Evolutionary conservation across 2,888 invertebrate species (phyloP).

Genomic region (Silvanus unidentatus): DNA sequence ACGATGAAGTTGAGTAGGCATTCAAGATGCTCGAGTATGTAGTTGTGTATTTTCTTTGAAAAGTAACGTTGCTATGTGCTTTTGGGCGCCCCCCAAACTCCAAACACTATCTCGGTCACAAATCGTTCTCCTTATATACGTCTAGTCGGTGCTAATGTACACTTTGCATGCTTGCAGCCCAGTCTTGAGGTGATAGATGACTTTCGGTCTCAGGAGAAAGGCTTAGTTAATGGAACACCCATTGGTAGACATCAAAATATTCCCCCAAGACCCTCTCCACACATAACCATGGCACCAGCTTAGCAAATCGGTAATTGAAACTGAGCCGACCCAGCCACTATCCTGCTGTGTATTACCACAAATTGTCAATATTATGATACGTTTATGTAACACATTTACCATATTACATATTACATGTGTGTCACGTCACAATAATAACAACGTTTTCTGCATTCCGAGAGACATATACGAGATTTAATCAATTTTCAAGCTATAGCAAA

Average conservation of each 20-base stretch:
- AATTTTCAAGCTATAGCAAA: neutral
- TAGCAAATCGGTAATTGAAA: constrained; percentile 28
- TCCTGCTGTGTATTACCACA: constrained; percentile 22
- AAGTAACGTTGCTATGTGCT: constrained; percentile 6
- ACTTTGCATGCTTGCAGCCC: constrained; percentile 36
- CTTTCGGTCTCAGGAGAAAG: constrained; percentile 27
- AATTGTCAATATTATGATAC: constrained; percentile 24
- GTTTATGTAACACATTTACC: constrained; percentile 15
- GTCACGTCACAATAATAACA: neutral
- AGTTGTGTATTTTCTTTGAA: constrained; percentile 3
- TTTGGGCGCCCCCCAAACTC: too few relatives aligned
- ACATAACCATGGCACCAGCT: neutral
- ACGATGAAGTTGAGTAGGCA: neutral
- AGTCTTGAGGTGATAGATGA: constrained; percentile 29
- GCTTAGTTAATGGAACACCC: constrained; percentile 29
- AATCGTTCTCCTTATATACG: constrained; percentile 30
- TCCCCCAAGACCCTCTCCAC: too few relatives aligned
- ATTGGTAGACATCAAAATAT: constrained; percentile 1
- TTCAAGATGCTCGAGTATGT: constrained; percentile 1
- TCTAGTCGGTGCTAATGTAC: constrained; percentile 36
- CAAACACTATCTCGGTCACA: constrained; percentile 26
- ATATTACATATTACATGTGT: neutral
- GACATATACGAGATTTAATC: neutral
- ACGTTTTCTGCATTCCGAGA: neutral
- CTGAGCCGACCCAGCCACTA: constrained; percentile 26